A percentile compares a stretch with the other conserved stretches of the same genome.
Conservation (phyloP, 2,888 invertebrate species). For the Cantharis rufa region DNA sequence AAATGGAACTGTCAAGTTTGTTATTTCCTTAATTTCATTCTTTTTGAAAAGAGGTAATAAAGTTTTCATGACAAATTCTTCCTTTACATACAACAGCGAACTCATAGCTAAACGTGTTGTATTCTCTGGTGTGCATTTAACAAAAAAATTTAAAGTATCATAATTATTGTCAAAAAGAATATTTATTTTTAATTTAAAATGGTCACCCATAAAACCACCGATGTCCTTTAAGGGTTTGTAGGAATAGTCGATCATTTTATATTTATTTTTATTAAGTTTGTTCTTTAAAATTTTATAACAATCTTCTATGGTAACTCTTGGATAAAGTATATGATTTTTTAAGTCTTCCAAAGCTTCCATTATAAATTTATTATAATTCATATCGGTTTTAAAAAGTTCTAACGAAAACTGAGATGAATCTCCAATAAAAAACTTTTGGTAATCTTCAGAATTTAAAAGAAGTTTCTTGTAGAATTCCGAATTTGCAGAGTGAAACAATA, state of each 20-base stretch:
- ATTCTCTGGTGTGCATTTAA: slow-evolving; percentile 36
- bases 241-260: slow-evolving; percentile 29
- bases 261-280: slow-evolving; percentile 31
- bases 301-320: slow-evolving; percentile 36
- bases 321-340: slow-evolving; percentile 2
- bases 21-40: background rate
- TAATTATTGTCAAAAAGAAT: slow-evolving; percentile 16
- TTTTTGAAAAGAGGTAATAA: slow-evolving; percentile 3
- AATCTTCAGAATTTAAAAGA: background rate
- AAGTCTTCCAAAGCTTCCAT: slow-evolving; percentile 3
- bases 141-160: slow-evolving; percentile 34
- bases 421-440: background rate
- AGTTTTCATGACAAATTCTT: slow-evolving; percentile 1
- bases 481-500: background rate
- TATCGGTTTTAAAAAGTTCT: background rate
- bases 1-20: background rate
- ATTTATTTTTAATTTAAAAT: slow-evolving; percentile 37
- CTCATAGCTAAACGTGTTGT: slow-evolving; percentile 23
- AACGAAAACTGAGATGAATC: background rate
- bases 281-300: slow-evolving; percentile 35
- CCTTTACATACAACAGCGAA: slow-evolving; percentile 1
- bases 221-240: slow-evolving; percentile 30
- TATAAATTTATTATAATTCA: background rate
- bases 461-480: background rate
- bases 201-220: slow-evolving; percentile 41